Conservation (phyloP, 2,113 vertebrate species). For the Oncorhynchus kisutch region DNA sequence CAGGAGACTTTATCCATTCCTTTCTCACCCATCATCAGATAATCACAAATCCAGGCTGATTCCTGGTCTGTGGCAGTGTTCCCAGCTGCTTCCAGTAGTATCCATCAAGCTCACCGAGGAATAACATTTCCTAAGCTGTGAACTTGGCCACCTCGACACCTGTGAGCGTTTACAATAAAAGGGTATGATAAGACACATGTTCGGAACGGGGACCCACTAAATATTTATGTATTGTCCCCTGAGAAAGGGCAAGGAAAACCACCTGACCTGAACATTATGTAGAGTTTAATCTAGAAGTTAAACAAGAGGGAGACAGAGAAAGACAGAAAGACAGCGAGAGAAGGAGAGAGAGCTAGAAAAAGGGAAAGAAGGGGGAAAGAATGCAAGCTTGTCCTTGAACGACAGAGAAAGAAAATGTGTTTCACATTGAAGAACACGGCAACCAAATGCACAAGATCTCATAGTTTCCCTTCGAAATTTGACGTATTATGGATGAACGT, state of each 20-base stretch:
- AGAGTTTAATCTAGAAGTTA: constrained; percentile 14
- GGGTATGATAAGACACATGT: constrained; percentile 44
- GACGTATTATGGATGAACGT: no score
- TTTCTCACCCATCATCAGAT: constrained; percentile 19
- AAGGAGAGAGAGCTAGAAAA: neutral
- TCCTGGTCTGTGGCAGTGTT: constrained; percentile 28
- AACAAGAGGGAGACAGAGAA: constrained; percentile 8
- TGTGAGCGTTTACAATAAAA: constrained; percentile 34
- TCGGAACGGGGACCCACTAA: constrained; percentile 40
- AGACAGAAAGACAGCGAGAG: neutral
- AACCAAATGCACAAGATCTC: constrained; percentile 33
- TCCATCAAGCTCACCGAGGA: constrained; percentile 31
- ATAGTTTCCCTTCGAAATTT: no score
- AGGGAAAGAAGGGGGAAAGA: neutral
- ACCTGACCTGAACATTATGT: constrained; percentile 21
- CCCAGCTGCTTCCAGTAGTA: constrained; percentile 34
- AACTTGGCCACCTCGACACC: constrained; percentile 29
- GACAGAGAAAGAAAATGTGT: constrained; percentile 45
- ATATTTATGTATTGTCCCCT: constrained; percentile 46
- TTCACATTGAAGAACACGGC: constrained; percentile 40
- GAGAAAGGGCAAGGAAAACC: constrained; percentile 16
- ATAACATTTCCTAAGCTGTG: constrained; percentile 48
- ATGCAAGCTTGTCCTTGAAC: constrained; percentile 45
- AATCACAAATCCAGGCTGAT: constrained; percentile 40
- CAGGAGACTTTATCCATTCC: no score